phyloP scores from a whole-genome alignment of 2,113 vertebrate genomes.

The Pomatorhinus ruficollis region DNA sequence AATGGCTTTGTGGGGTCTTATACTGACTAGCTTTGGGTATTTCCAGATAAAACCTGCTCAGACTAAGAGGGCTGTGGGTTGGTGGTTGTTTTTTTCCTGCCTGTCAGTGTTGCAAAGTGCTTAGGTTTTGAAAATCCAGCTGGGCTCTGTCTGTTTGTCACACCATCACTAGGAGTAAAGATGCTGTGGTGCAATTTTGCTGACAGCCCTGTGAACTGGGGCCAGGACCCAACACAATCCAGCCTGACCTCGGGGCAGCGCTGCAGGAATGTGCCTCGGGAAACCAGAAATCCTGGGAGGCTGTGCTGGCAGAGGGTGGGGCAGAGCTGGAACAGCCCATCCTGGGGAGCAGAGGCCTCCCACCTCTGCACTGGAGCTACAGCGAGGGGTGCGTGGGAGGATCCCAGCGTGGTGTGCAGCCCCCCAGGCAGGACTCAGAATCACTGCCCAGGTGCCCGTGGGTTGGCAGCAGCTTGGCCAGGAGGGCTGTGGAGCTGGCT shows the following conservation, averaged over 20 bases:
- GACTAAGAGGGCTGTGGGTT: background rate
- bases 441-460: fast-evolving
- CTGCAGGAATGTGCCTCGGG: background rate
- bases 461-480: background rate
- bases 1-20: background rate
- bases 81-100: background rate
- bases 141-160: conserved; percentile 37
- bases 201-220: background rate
- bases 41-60: conserved; percentile 32
- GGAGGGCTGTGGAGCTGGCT: fast-evolving
- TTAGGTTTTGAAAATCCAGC: conserved; percentile 42
- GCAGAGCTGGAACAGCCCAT: background rate
- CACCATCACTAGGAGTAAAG: background rate
- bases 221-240: background rate
- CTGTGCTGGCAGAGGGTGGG: background rate
- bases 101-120: conserved; percentile 29
- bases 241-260: background rate
- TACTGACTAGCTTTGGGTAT: background rate
- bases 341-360: background rate
- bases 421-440: fast-evolving
- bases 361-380: fast-evolving
- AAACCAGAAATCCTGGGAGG: fast-evolving
- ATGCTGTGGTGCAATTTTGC: background rate
- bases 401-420: background rate
- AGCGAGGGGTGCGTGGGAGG: background rate